Percentiles rank a stretch among this genome's conserved stretches.
phyloP scores from a whole-genome alignment of 2,888 invertebrate species.

The Lochmaea crataegi region DNA sequence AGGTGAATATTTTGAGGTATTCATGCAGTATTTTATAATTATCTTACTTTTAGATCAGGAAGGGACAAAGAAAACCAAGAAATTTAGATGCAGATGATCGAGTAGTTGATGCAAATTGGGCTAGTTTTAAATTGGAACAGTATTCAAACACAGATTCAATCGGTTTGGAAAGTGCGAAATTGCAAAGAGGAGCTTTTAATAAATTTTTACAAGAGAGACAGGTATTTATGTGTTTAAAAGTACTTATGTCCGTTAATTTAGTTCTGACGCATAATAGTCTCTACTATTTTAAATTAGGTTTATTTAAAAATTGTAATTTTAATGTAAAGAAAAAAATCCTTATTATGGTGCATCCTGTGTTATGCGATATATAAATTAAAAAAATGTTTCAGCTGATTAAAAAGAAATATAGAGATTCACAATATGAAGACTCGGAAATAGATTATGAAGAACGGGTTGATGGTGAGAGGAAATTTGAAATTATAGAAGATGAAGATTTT shows the following conservation, averaged over 20 bases:
- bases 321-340: no score
- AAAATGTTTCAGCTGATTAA: conserved; percentile 52
- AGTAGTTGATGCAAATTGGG: conserved; percentile 41
- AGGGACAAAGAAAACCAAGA: conserved; percentile 54
- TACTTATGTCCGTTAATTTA: no score
- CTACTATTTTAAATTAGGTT: no score
- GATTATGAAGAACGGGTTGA: conserved; percentile 52
- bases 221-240: conserved; percentile 53
- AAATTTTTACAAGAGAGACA: conserved; percentile 70
- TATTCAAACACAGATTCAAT: conserved; percentile 54
- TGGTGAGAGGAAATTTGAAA: neutral
- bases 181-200: conserved; percentile 68
- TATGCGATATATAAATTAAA: neutral
- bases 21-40: neutral
- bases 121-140: conserved; percentile 45
- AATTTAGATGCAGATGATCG: conserved; percentile 32
- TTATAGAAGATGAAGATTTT: neutral
- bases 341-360: neutral
- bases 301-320: no score
- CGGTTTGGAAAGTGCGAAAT: conserved; percentile 52
- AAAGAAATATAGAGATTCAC: conserved; percentile 50
- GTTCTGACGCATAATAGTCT: no score
- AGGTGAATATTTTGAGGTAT: conserved; percentile 38
- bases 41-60: conserved; percentile 44
- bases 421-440: conserved; percentile 54